Conservation (phyloP, 2,113 vertebrate genomes). For the Thunnus thynnus region DNA sequence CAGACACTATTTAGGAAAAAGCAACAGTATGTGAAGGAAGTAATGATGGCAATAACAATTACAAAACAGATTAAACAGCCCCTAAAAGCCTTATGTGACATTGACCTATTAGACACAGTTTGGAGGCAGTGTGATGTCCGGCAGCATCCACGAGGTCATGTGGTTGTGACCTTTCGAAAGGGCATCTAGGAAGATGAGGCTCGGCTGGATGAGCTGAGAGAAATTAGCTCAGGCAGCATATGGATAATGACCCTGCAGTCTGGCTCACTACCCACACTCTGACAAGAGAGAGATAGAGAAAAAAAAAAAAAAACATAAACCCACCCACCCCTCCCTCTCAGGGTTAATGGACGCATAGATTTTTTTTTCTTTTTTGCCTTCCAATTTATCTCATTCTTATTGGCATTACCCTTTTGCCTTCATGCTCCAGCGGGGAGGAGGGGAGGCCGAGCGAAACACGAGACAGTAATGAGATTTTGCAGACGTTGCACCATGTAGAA, state of each 20-base stretch:
- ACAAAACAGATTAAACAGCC: background rate
- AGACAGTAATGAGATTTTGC: slow-evolving; percentile 78
- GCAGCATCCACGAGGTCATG: slow-evolving; percentile 40
- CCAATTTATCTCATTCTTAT: slow-evolving; percentile 75
- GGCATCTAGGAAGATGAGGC: slow-evolving; percentile 28
- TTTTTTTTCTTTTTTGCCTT: slow-evolving; percentile 48
- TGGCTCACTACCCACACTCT: slow-evolving; percentile 36
- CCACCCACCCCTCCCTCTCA: background rate
- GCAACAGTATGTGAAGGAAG: background rate
- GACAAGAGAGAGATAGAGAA: background rate
- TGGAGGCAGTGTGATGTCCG: background rate
- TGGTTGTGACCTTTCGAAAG: slow-evolving; percentile 56
- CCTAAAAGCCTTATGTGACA: background rate
- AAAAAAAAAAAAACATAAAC: slow-evolving; percentile 9
- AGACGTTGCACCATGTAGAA: slow-evolving; percentile 73
- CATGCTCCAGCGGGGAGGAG: slow-evolving; percentile 42
- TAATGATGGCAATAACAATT: background rate
- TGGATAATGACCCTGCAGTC: slow-evolving; percentile 61
- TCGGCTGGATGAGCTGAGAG: slow-evolving; percentile 19
- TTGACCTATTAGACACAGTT: slow-evolving; percentile 2
- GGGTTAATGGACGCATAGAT: slow-evolving; percentile 68
- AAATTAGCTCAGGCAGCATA: slow-evolving; percentile 51
- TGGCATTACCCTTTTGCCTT: slow-evolving; percentile 73
- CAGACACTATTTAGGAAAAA: background rate
- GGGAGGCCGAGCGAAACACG: slow-evolving; percentile 61